Evolutionary conservation across 1,140 invertebrate species (phyloP).

Genomic region (Epicauta chinensis): DNA sequence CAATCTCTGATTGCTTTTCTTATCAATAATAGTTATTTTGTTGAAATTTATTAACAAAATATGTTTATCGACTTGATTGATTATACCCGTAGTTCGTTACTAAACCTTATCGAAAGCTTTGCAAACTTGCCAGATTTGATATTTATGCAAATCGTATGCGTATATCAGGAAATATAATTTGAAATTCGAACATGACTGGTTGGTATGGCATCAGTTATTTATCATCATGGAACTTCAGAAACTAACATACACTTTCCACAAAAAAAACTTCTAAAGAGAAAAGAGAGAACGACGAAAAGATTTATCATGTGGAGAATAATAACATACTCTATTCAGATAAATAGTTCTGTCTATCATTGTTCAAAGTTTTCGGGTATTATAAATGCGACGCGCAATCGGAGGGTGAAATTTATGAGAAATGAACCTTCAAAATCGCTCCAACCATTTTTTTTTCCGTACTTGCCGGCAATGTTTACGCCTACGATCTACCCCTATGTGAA

Average conservation of each 20-base stretch:
- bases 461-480: conserved; percentile 20
- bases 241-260: conserved; percentile 10
- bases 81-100: too few species aligned
- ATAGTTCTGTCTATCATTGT: conserved; percentile 40
- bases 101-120: too few species aligned
- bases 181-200: too few species aligned
- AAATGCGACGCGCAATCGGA: conserved; percentile 29
- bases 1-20: too few species aligned
- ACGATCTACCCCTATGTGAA: conserved; percentile 17
- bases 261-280: too few species aligned
- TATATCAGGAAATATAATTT: too few species aligned
- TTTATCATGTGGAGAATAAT: conserved; percentile 38
- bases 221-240: conserved; percentile 9
- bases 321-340: conserved; percentile 36
- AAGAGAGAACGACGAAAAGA: conserved; percentile 20
- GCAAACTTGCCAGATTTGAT: too few species aligned
- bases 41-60: too few species aligned
- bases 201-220: conserved; percentile 1
- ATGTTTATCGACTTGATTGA: too few species aligned
- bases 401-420: conserved; percentile 38
- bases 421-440: conserved; percentile 31
- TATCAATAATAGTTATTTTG: too few species aligned
- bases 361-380: conserved; percentile 34
- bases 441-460: conserved; percentile 14
- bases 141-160: too few species aligned